phyloP scores from a whole-genome alignment of 1,140 invertebrate genomes.

The Oncopodura yosiiana region DNA sequence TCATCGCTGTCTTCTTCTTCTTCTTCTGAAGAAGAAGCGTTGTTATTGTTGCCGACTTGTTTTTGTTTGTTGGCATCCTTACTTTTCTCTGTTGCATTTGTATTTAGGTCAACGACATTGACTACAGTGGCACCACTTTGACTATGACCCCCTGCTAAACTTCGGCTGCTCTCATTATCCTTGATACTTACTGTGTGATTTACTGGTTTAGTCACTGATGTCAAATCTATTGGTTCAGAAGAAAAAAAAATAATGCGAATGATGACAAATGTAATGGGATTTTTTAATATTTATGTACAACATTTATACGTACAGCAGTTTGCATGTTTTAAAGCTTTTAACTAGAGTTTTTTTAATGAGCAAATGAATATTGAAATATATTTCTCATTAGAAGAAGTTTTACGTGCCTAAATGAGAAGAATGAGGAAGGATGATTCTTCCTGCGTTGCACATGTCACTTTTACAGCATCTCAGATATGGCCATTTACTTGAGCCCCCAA shows the following conservation, averaged over 20 bases:
- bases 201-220: not conserved
- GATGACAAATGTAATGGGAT: not conserved
- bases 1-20: no score
- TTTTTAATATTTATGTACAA: no score
- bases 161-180: not conserved
- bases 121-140: not conserved
- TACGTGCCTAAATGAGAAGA: conserved; percentile 5
- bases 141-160: not conserved
- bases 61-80: no score
- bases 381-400: not conserved
- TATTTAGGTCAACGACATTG: conserved; percentile 1
- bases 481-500: conserved; percentile 1
- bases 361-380: not conserved
- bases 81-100: not conserved
- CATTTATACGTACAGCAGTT: no score
- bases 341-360: no score
- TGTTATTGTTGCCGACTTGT: no score
- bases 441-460: conserved; percentile 13
- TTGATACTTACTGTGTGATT: not conserved
- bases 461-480: conserved; percentile 11
- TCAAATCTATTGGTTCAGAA: not conserved
- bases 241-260: not conserved
- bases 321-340: no score
- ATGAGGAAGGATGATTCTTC: conserved; percentile 5
- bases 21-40: no score